Base-by-base conservation (phyloP, 2,888 invertebrate genomes). In the Ophion slaviceki region DNA sequence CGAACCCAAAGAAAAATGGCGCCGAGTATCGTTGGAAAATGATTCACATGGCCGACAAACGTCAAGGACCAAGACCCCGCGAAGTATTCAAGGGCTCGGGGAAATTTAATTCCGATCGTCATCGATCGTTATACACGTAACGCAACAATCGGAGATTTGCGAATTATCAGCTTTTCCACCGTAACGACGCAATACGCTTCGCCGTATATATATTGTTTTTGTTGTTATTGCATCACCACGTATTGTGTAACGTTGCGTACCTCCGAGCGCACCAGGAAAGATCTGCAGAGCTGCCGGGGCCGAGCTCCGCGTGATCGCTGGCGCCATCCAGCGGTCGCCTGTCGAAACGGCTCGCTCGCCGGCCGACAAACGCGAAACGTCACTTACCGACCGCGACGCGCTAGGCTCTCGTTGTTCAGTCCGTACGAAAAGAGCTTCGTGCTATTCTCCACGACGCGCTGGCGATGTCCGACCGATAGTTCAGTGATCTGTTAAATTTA, bases 351-450 rank as follows among this genome's bases (percentile, higher is more conserved):
- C 17, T 47, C 17, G 17, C 36, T n/a, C n/a, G 14, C 11, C 10
- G 17, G 32, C 6, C 17, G n/a, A 11, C 53, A 32, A 47, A 2
- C 10, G 10, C 20, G 28, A 14, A 64, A 72, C 24, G 7, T 17
- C 59, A 40, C 36, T 72, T 72, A 72, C 72, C 72, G n/a, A 59
- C 36, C 36, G n/a, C n/a, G 72, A 20, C 70, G 20, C 28, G 57
- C 14, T 32, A 28, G 2, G 40, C 3, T 47, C 6, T 28, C 2
- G 20, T 70, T 53, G 24, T 24, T 10, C 17, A 7, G 8, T 28
- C 28, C 32, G 53, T 70, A 32, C 24, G 17, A 8, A 14, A 10
- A 17, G 28, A 28, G 24, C 28, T 1, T 40, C 40, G 7, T 40
- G 40, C 28, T 17, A 17, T 4, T 53, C 7, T 53, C 17, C 17